These are phyloP conservation scores for Eremophila alpestris DNA, from an alignment of 2,797 vertebrate genomes.

Conservation along the genomic window DNA sequence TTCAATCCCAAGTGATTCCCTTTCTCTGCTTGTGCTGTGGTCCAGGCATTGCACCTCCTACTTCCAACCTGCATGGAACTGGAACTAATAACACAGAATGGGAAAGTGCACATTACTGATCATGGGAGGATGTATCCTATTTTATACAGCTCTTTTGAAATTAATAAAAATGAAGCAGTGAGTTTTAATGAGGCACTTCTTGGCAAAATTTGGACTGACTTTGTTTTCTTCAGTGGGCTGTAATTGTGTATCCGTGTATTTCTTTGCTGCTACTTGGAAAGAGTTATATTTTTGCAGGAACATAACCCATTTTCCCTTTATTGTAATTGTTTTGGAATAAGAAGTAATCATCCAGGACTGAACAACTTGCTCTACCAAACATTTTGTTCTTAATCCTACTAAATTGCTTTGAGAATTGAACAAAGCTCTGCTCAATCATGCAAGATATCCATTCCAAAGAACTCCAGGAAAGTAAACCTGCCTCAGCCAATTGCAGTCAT, in stretches of 20 bases:
- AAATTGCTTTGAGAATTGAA: slow-evolving; percentile 81
- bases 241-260: slow-evolving; percentile 36
- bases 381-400: slow-evolving; percentile 69
- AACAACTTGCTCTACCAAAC: slow-evolving; percentile 73
- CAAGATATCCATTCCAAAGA: slow-evolving; percentile 68
- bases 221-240: slow-evolving; percentile 11
- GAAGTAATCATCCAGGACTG: slow-evolving; percentile 79
- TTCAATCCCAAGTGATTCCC: background rate
- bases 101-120: background rate
- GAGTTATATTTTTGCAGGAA: slow-evolving; percentile 70
- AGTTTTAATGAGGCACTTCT: background rate
- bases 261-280: slow-evolving; percentile 51
- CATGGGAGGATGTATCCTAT: background rate
- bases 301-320: slow-evolving; percentile 73
- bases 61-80: background rate
- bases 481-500: slow-evolving; percentile 34
- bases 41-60: background rate
- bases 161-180: background rate
- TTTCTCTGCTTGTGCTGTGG: background rate
- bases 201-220: background rate
- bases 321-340: slow-evolving; percentile 78
- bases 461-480: slow-evolving; percentile 65
- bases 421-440: slow-evolving; percentile 77
- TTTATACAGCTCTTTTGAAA: background rate
- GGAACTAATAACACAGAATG: background rate